A percentile compares a stretch with the other conserved stretches of the same genome.
phyloP scores from a whole-genome alignment of 2,888 invertebrate genomes.

The Leistus spinibarbis region DNA sequence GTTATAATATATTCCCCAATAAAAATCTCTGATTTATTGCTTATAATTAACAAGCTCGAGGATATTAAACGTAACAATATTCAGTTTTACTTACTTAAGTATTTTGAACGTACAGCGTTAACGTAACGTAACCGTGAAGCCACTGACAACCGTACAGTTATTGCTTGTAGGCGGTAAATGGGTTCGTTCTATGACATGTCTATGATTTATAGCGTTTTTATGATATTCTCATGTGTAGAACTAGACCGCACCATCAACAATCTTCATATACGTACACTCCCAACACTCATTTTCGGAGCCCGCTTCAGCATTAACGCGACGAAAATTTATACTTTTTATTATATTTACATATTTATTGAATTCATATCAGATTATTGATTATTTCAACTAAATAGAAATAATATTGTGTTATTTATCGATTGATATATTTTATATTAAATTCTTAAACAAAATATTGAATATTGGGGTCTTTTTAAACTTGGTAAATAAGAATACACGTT shows the following conservation, averaged over 20 bases:
- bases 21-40: background rate
- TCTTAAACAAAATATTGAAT: no score
- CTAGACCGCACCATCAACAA: background rate
- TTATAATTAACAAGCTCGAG: background rate
- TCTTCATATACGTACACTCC: background rate
- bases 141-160: background rate
- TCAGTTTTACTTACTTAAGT: background rate
- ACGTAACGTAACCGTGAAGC: background rate
- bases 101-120: background rate
- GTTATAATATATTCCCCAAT: background rate
- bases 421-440: no score
- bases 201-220: background rate
- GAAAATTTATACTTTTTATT: no score
- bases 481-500: background rate
- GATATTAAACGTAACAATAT: background rate
- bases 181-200: background rate
- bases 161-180: background rate
- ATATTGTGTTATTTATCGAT: no score
- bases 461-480: no score
- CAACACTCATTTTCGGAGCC: background rate
- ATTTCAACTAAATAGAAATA: no score
- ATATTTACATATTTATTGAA: no score
- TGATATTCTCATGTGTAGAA: background rate
- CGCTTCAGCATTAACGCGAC: no score
- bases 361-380: no score